Evolutionary conservation across 2,113 vertebrate genomes (phyloP).

Genomic region (Centrocercus urophasianus): DNA sequence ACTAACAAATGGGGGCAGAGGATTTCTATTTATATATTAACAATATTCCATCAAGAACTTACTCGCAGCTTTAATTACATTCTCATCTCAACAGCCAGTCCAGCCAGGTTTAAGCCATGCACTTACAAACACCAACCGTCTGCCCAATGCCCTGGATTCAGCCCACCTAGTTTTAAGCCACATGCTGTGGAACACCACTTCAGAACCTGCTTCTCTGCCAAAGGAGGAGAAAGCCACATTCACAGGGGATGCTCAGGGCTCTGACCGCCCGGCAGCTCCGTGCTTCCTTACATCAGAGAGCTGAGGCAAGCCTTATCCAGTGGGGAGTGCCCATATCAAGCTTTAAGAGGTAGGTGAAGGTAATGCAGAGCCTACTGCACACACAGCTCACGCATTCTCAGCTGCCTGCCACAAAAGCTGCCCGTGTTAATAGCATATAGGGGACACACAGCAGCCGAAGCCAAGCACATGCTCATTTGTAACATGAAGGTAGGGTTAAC

Average conservation of each 20-base stretch:
- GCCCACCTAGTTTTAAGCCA: background rate
- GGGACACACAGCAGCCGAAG: accelerated
- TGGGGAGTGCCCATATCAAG: background rate
- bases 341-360: background rate
- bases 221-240: background rate
- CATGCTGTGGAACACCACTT: background rate
- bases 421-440: accelerated
- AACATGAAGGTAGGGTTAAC: background rate
- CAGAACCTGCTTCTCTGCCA: background rate
- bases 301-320: background rate
- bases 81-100: background rate
- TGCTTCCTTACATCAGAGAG: background rate
- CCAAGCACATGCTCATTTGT: background rate
- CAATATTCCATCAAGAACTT: background rate
- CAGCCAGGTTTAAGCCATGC: background rate
- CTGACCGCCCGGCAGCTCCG: background rate
- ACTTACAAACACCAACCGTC: background rate
- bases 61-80: background rate
- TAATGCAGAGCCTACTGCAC: background rate
- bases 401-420: background rate
- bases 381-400: background rate
- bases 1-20: background rate
- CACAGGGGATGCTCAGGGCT: background rate
- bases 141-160: background rate
- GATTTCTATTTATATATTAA: background rate